Conservation (phyloP, 2,113 vertebrate species). For the Haemorhous mexicanus region DNA sequence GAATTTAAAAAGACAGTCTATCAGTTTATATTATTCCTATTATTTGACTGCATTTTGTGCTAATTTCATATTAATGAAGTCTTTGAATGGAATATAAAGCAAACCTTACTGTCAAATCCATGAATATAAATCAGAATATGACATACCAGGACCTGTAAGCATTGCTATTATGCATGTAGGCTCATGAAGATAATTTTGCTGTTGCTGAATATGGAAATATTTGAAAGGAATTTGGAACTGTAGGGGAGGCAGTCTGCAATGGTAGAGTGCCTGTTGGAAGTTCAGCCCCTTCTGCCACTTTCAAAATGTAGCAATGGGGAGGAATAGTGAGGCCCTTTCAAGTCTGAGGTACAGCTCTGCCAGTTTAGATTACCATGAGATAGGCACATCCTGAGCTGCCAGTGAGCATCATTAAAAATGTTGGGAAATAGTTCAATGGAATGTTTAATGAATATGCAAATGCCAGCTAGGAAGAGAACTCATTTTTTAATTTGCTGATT, state of each 20-base stretch:
- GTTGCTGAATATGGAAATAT: neutral
- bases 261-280: neutral
- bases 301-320: neutral
- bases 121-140: neutral
- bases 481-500: neutral
- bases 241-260: neutral
- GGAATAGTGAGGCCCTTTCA: neutral
- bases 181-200: neutral
- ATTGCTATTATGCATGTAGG: neutral
- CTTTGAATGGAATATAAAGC: constrained; percentile 11
- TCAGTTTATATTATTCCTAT: neutral
- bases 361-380: neutral
- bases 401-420: neutral
- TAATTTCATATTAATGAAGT: neutral
- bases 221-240: neutral
- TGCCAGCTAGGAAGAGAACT: constrained; percentile 27
- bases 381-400: neutral
- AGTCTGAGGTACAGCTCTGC: neutral
- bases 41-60: neutral
- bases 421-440: constrained; percentile 11
- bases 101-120: neutral
- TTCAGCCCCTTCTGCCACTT: neutral
- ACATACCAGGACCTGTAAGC: neutral
- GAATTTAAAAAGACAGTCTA: neutral
- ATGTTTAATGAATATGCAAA: constrained; percentile 53